phyloP scores from a whole-genome alignment of 2,113 vertebrate genomes.

The Erpornis zantholeuca region DNA sequence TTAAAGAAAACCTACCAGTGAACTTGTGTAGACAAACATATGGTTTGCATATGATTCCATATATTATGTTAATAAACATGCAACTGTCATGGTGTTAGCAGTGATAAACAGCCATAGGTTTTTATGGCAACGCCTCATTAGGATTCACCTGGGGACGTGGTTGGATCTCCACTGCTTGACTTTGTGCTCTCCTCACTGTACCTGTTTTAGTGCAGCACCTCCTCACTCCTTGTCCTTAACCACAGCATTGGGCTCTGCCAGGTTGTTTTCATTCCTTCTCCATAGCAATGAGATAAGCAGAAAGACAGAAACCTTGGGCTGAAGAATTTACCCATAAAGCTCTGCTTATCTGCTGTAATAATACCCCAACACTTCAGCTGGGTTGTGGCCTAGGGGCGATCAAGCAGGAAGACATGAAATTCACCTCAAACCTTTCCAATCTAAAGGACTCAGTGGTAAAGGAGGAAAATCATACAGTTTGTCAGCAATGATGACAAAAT shows the following conservation, averaged over 20 bases:
- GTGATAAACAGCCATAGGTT: neutral
- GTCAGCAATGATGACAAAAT: neutral
- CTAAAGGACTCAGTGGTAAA: neutral
- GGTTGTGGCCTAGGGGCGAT: neutral
- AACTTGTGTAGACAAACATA: neutral
- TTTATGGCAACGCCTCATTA: neutral
- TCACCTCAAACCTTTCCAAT: rapidly evolving
- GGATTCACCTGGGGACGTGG: neutral
- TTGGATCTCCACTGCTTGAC: neutral
- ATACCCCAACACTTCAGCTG: neutral
- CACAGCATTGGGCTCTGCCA: neutral
- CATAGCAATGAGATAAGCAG: neutral
- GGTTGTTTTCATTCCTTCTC: neutral
- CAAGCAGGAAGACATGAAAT: neutral
- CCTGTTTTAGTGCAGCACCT: neutral
- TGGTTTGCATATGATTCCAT: neutral
- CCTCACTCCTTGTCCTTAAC: neutral
- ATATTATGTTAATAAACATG: neutral
- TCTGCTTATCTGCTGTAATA: neutral
- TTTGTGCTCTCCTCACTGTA: neutral
- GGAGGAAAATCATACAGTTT: neutral
- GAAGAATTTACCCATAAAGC: neutral
- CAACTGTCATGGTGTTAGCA: neutral
- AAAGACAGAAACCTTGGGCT: neutral
- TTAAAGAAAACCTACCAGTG: neutral